These are phyloP conservation scores for Centropus unirufus DNA, from an alignment of 2,113 vertebrate genomes.

Conservation along the genomic window DNA sequence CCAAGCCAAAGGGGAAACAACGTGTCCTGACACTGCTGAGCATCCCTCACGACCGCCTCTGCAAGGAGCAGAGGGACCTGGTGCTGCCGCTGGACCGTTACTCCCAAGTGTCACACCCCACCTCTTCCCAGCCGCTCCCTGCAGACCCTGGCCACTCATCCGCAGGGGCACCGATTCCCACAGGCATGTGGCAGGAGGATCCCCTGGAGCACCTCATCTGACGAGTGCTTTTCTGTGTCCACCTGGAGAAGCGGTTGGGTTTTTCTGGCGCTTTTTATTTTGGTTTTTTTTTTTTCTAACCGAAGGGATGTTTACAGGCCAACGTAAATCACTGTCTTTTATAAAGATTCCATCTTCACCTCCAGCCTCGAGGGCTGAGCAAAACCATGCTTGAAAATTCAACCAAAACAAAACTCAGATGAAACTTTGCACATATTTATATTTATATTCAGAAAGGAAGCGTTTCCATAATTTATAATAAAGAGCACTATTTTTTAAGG, in stretches of 20 bases:
- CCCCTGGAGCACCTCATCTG: constrained; percentile 24
- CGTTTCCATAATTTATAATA: constrained; percentile 99
- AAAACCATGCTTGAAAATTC: constrained; percentile 88
- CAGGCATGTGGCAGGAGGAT: constrained; percentile 10
- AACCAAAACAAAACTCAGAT: constrained; percentile 81
- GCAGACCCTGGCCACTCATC: neutral
- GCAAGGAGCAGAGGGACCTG: neutral
- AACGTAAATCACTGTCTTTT: constrained; percentile 90
- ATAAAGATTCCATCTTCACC: constrained; percentile 88
- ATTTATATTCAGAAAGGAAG: constrained; percentile 86
- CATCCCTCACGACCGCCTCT: rapidly evolving
- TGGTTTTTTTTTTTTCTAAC: constrained; percentile 58
- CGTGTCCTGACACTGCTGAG: neutral
- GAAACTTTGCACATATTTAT: constrained; percentile 99
- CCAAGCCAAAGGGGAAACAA: neutral
- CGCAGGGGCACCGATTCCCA: neutral
- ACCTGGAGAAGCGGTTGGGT: constrained; percentile 62
- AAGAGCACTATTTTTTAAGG: constrained; percentile 96
- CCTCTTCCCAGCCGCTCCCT: neutral
- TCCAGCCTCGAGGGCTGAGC: constrained; percentile 80
- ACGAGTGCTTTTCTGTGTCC: constrained; percentile 34
- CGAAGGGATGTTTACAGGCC: constrained; percentile 85
- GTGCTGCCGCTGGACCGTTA: neutral
- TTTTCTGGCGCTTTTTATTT: constrained; percentile 47
- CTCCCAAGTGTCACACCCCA: neutral